These are phyloP conservation scores for Muntiacus muntjak DNA, from an alignment of 2,113 vertebrate species.

Conservation along the genomic window DNA sequence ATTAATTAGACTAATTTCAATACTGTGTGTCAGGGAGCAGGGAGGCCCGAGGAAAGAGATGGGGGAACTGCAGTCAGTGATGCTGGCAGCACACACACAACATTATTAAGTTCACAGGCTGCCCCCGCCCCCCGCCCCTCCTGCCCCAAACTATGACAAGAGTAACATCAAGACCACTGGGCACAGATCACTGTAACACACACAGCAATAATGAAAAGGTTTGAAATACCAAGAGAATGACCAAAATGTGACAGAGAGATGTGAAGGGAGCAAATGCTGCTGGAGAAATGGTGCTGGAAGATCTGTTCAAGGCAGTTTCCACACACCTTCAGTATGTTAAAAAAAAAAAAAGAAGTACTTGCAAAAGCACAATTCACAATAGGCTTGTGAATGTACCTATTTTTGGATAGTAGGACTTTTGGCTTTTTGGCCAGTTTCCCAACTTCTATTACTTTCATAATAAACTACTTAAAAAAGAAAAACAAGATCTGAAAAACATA, in stretches of 20 bases:
- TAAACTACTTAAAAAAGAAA: not conserved
- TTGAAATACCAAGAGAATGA: not conserved
- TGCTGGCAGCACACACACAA: not conserved
- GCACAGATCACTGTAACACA: not conserved
- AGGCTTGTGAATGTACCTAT: not conserved
- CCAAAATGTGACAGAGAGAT: not conserved
- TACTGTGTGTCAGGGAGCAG: not conserved
- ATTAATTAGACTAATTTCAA: not conserved
- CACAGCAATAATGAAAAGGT: not conserved
- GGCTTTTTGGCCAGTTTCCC: not conserved
- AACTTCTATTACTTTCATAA: constrained; percentile 5
- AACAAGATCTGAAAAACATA: not conserved
- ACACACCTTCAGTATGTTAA: not conserved
- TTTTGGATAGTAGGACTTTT: not conserved
- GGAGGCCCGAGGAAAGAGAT: not conserved
- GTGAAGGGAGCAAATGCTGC: not conserved
- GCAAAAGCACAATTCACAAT: not conserved
- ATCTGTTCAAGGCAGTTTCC: not conserved
- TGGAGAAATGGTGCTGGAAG: not conserved
- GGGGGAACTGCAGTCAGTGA: not conserved
- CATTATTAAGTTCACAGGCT: not conserved
- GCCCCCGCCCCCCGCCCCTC: accelerated
- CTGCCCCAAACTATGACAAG: not conserved
- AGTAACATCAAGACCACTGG: not conserved
- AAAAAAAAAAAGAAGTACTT: not conserved